Evolutionary conservation across 2,113 vertebrate species (phyloP), one percentile per base, ranked within the genome.

Genomic region (Myiozetetes cayanensis): DNA sequence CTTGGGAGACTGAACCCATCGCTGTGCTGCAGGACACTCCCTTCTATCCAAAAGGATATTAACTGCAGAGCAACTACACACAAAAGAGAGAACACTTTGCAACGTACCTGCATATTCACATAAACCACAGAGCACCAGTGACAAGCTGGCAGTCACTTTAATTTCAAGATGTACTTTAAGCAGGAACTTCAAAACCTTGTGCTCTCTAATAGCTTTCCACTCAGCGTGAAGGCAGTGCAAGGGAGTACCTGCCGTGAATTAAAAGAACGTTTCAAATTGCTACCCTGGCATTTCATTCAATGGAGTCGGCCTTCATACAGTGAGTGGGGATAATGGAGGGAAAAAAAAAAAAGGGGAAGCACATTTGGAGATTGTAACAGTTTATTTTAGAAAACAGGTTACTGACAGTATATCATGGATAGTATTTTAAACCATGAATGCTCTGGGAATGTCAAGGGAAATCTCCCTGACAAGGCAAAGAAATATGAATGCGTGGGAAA

Each of bases 151-250:
- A 96, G 83, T 33, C 46, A 74, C 68, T 90, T 89, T 61, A 15
- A 89, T 56, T 67, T 86, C 76, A 83, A 87, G 65, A 61, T 65
- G 65, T 59, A 89, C 86, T 91, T 92, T n/a, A 44, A 55, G 63
- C 9, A 77, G 63, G 43, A 72, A 78, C 83, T 92, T 93, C 56
- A 92, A 75, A 80, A 77, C 7, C 2, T n/a, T 35, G 39, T 63
- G 46, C 44, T 78, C 41, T 55, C 63, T 91, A 95, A 87, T 84
- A 87, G 92, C 66, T 83, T 87, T 90, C 82, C 66, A 83, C 78
- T 15, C 94, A 93, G 67, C n/a, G 3, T 73, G 90, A 90, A 90
- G 53, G 75, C 74, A 52, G 53, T 73, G 78, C 59, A 79, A 94
- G 71, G 15, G 61, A 93, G 77, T 39, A 63, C 56, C 84, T 90